Evolutionary conservation across 1,140 invertebrate genomes (phyloP), one percentile per base, ranked within the genome.

Genomic region (Rhynchophorus ferrugineus): DNA sequence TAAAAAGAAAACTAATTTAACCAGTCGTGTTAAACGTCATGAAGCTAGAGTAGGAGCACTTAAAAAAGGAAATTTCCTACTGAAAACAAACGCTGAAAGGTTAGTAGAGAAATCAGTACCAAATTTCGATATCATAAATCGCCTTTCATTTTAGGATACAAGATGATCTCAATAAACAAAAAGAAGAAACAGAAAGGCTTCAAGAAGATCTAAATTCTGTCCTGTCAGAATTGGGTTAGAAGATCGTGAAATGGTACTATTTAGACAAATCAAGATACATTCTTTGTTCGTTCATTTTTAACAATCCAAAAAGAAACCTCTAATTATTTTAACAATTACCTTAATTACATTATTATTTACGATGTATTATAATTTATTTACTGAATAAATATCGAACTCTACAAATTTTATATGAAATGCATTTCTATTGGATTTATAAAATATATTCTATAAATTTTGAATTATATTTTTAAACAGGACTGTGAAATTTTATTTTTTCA

Each of bases 181-280:
- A 84, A 63, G 85, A 89, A 61, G 78, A 84, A 68, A 87, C 86
- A 19, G 68, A 80, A 9, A 73, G 75, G 18, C 69, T 92, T 18
- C 83, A 91, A 71, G 81, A 88, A 63, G 89, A 91, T 70, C 69
- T 92, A 55, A 86, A 91, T 67, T 87, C 87, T 5, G 79, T 87
- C 1, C 77, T 88, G 39, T 80, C 82, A 13, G 85, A 87, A 72
- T 70, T 88, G 60, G 80, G 80, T 60, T 81, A 61, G 44, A 39
- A 53, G 3, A 17, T 22, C 18, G 33, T 3, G 11, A 20, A 42
- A 38, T 5, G 3, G n/a, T 14, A 7, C 14, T 33, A 16, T 47
- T 47, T 17, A 33, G 43, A 13, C 13, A 17, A 44, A 19, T 7
- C 9, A 29, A n/a, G 5, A 19, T 34, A 24, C 13, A 17, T 7